These are phyloP conservation scores for Montipora efflorescens DNA, from an alignment of 64 coral and sea anemone species.

Conservation along the genomic window DNA sequence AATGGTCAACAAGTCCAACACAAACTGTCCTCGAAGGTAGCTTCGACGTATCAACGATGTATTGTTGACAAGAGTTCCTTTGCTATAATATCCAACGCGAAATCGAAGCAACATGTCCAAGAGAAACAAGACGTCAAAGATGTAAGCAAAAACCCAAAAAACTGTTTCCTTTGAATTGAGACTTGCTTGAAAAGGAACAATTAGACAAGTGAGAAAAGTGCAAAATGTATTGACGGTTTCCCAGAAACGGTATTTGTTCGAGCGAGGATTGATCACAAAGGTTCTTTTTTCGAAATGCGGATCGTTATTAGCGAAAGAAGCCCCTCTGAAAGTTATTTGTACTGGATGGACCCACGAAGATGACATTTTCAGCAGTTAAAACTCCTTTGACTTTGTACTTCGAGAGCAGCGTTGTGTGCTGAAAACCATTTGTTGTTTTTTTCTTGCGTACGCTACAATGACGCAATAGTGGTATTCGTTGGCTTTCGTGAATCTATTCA, in stretches of 20 bases:
- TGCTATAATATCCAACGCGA: constrained; percentile 72
- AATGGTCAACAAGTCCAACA: constrained; percentile 61
- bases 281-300: constrained; percentile 9
- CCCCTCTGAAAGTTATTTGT: constrained; percentile 83
- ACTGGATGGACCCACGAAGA: constrained; percentile 31
- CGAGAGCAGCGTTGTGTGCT: not conserved
- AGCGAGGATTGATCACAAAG: constrained; percentile 62
- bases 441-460: not conserved
- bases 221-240: constrained; percentile 51
- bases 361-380: not conserved
- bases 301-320: constrained; percentile 55
- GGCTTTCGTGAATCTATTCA: no score
- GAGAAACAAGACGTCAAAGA: constrained; percentile 73
- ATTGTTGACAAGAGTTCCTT: constrained; percentile 81
- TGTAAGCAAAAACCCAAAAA: constrained; percentile 68
- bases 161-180: constrained; percentile 38
- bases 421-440: not conserved
- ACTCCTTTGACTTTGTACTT: not conserved
- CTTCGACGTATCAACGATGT: constrained; percentile 44
- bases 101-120: constrained; percentile 74
- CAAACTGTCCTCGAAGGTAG: constrained; percentile 67
- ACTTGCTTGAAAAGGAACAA: constrained; percentile 86
- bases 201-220: constrained; percentile 63
- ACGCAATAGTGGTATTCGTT: not conserved
- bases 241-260: constrained; percentile 63